Conservation (phyloP, 1,140 invertebrate species). For the Diabrotica undecimpunctata region DNA sequence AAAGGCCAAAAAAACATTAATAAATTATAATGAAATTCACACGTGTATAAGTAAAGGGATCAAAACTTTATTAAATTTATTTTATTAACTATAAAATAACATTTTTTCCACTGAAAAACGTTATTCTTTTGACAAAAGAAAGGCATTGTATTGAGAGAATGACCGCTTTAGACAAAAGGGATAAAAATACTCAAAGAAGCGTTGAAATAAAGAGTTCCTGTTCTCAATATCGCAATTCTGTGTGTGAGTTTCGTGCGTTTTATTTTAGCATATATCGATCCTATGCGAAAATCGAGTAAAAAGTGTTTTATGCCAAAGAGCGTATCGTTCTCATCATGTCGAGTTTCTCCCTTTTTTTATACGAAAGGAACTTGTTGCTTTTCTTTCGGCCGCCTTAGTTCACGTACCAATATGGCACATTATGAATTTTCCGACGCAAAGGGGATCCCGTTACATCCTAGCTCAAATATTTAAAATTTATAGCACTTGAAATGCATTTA, state of each 20-base stretch:
- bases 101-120: too few relatives aligned
- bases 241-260: background rate
- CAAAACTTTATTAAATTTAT: too few relatives aligned
- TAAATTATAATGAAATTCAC: too few relatives aligned
- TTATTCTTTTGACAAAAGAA: too few relatives aligned
- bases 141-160: too few relatives aligned
- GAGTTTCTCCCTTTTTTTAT: background rate
- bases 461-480: conserved; percentile 8
- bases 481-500: conserved; percentile 10
- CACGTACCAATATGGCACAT: background rate
- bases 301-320: background rate
- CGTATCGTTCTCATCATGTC: background rate
- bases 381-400: background rate
- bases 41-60: too few relatives aligned
- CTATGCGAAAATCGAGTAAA: background rate
- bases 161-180: too few relatives aligned
- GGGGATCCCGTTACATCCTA: background rate
- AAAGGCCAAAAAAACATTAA: too few relatives aligned
- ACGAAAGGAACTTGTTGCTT: background rate
- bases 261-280: background rate
- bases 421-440: background rate
- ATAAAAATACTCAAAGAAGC: too few relatives aligned
- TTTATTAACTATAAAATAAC: too few relatives aligned
- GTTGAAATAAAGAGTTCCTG: background rate
- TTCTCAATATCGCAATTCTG: background rate